phyloP scores from a whole-genome alignment of 1,140 invertebrate genomes.

The Sycophila sp. region DNA sequence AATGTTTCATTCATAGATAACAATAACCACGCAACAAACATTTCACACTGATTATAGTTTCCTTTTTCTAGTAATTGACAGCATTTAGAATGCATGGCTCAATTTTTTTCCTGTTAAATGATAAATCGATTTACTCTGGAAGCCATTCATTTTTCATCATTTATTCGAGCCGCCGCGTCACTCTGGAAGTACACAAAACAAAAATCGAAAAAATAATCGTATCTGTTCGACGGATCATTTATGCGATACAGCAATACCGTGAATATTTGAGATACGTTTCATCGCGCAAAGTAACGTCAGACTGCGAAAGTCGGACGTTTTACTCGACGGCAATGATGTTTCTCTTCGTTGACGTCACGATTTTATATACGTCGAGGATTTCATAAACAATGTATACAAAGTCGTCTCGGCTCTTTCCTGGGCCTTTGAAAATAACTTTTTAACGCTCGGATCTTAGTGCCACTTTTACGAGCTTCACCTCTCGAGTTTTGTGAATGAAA shows the following conservation, averaged over 20 bases:
- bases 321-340: neutral
- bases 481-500: neutral
- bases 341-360: neutral
- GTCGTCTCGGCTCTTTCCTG: neutral
- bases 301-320: neutral
- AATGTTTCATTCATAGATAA: no score
- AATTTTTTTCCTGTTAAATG: no score
- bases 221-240: constrained; percentile 13
- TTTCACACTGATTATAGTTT: no score
- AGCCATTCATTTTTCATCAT: no score
- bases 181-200: no score
- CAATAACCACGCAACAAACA: no score
- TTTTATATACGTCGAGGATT: neutral
- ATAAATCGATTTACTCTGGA: no score
- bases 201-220: no score
- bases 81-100: no score
- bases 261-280: constrained; percentile 15
- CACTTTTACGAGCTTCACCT: neutral
- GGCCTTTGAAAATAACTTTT: neutral
- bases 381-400: constrained; percentile 1
- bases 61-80: no score
- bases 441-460: no score
- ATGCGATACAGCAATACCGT: neutral
- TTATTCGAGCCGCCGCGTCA: no score
- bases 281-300: neutral